These are phyloP conservation scores for Chironex yamaguchii DNA, from an alignment of 30 jellyfish, hydroid and myxozoan species.

Conservation along the genomic window DNA sequence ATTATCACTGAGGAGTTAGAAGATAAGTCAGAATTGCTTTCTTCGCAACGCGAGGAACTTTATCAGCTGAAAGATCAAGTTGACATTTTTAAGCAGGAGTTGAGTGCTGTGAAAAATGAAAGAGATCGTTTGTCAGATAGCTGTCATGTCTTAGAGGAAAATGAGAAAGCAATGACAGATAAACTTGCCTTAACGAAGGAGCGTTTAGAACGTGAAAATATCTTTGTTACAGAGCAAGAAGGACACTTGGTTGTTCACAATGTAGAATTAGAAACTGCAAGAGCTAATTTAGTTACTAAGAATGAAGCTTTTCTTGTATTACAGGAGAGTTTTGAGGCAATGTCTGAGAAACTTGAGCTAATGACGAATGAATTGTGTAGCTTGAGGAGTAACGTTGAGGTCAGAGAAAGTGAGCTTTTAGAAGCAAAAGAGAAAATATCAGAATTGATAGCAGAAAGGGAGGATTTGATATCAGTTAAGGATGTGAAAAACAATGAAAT, in stretches of 20 bases:
- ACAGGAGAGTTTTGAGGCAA: not conserved
- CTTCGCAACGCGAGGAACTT: not conserved
- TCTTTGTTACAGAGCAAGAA: not conserved
- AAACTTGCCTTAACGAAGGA: not conserved
- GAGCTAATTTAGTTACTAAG: not conserved
- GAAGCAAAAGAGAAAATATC: not conserved
- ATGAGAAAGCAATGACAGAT: not conserved
- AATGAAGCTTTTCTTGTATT: not conserved
- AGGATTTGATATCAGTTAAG: not conserved
- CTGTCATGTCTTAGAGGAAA: not conserved
- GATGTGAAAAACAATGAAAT: not conserved
- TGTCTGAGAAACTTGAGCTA: not conserved
- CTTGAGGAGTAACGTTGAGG: not conserved
- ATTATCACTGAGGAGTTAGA: not conserved
- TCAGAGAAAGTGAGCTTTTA: not conserved
- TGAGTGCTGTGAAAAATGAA: not conserved
- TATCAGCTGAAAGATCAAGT: not conserved
- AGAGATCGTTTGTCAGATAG: not conserved
- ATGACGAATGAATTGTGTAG: not conserved
- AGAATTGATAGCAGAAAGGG: too few relatives aligned
- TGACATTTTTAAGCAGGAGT: not conserved
- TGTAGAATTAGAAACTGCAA: not conserved
- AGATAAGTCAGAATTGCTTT: conserved; percentile 1
- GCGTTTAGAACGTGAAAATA: not conserved
- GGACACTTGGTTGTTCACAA: not conserved